Evolutionary conservation across 2,797 vertebrate species (phyloP).

Genomic region (Sebastiscus tertius): DNA sequence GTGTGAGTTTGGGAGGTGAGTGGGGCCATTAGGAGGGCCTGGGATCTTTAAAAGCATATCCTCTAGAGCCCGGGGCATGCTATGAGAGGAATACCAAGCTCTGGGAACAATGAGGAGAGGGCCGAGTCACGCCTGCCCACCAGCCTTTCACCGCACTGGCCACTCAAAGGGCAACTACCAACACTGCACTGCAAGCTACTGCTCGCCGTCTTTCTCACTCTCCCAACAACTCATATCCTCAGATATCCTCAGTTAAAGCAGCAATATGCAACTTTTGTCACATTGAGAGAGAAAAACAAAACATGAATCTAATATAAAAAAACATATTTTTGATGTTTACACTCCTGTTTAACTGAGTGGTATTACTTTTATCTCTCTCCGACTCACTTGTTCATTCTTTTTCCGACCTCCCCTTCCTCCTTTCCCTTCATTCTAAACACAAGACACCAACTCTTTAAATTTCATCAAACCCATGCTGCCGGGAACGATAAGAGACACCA

Average conservation of each 20-base stretch:
- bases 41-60: conserved; percentile 82
- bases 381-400: background rate
- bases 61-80: conserved; percentile 77
- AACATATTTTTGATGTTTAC: background rate
- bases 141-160: conserved; percentile 76
- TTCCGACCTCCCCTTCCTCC: background rate
- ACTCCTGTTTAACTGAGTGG: background rate
- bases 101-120: conserved; percentile 80
- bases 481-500: conserved; percentile 59
- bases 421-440: conserved; percentile 22
- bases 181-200: conserved; percentile 23
- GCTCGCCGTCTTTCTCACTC: background rate
- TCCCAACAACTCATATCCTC: background rate
- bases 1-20: conserved; percentile 51
- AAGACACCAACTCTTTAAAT: conserved; percentile 54
- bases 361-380: background rate
- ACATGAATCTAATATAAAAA: background rate
- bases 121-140: conserved; percentile 79
- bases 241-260: background rate
- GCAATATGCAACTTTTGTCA: background rate
- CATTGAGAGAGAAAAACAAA: background rate
- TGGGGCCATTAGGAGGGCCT: conserved; percentile 62
- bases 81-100: conserved; percentile 88
- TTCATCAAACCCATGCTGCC: conserved; percentile 61
- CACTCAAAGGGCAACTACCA: conserved; percentile 71